A percentile compares a stretch with the other conserved stretches of the same genome.
Conservation (phyloP, 2,888 invertebrate species). For the Cremastinae sp. region DNA sequence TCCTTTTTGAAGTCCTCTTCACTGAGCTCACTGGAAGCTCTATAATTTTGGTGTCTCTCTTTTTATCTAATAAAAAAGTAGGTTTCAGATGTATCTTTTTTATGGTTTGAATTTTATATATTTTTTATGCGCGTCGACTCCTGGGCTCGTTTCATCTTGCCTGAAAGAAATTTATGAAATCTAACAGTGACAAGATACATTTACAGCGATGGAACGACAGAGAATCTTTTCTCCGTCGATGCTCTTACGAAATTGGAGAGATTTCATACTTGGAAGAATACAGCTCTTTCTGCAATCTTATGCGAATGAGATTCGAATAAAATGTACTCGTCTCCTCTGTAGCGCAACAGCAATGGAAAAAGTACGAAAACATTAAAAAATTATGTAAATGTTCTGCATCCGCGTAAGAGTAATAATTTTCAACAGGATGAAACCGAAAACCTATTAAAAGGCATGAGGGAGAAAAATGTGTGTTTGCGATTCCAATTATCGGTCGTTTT, state of each 20-base stretch:
- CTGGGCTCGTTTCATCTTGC: no score
- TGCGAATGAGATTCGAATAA: conserved; percentile 19
- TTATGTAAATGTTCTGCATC: no score
- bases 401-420: no score
- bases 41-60: no score
- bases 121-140: no score
- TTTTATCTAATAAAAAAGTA: no score
- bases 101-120: no score
- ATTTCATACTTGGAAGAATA: conserved; percentile 40
- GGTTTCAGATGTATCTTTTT: no score
- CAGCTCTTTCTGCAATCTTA: neutral
- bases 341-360: neutral
- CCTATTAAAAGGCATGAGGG: neutral
- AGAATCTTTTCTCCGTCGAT: conserved; percentile 7
- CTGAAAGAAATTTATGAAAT: conserved; percentile 1
- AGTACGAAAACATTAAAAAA: conserved; percentile 31
- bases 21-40: no score
- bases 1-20: no score
- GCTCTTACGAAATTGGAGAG: conserved; percentile 34
- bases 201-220: conserved; percentile 1
- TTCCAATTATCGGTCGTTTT: conserved; percentile 50
- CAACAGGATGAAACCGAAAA: neutral
- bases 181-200: conserved; percentile 8
- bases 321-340: conserved; percentile 21
- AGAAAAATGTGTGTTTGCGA: conserved; percentile 5